Conservation (phyloP, 2,797 vertebrate genomes). For the Trematomus bernacchii region DNA sequence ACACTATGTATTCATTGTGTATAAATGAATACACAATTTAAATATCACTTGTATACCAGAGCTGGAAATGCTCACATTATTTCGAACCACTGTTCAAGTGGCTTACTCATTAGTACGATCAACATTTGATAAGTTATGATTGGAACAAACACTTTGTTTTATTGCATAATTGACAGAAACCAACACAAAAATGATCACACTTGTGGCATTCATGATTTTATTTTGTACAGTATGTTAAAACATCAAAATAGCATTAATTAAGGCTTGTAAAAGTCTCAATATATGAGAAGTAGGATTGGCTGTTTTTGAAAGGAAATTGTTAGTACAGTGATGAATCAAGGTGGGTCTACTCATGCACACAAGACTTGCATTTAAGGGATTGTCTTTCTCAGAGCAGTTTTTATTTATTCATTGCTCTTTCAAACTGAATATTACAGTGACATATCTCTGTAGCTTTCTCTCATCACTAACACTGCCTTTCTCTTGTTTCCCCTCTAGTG, state of each 20-base stretch:
- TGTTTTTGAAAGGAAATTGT: no score
- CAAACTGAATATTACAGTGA: neutral
- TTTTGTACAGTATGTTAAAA: constrained; percentile 13
- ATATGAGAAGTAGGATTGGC: neutral
- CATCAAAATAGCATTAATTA: neutral
- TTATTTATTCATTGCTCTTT: neutral
- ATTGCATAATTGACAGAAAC: neutral
- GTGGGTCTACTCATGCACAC: neutral
- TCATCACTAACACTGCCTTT: constrained; percentile 1
- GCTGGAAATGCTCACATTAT: neutral
- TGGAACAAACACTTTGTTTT: neutral
- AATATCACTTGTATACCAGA: neutral
- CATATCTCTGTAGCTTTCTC: neutral
- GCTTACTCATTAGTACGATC: neutral
- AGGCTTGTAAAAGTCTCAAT: neutral
- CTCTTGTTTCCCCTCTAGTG: constrained; percentile 65
- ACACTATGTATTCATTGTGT: no score
- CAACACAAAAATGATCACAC: neutral
- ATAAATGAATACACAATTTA: neutral
- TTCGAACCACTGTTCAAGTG: no score
- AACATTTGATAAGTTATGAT: neutral
- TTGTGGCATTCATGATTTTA: constrained; percentile 1
- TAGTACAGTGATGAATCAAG: no score
- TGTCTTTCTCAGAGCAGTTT: neutral
- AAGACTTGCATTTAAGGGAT: neutral